phyloP scores from a whole-genome alignment of 1,140 invertebrate species.

The Cydia pomonella region DNA sequence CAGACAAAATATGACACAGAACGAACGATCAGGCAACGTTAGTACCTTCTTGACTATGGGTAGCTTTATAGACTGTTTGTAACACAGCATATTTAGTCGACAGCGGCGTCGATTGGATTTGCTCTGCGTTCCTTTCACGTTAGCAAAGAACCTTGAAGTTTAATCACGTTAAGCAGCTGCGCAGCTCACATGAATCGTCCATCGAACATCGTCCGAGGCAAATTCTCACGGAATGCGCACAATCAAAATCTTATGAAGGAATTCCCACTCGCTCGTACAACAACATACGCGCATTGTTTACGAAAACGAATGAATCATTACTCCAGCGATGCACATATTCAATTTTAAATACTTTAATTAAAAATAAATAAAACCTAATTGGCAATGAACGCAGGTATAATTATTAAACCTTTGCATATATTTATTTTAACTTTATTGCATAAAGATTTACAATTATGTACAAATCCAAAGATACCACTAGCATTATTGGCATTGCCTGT shows the following conservation, averaged over 20 bases:
- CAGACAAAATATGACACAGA: not conserved
- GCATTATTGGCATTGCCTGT: too few species aligned
- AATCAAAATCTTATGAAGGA: slow-evolving; percentile 49
- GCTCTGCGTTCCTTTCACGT: slow-evolving; percentile 56
- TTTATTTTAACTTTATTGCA: too few species aligned
- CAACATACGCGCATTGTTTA: slow-evolving; percentile 39
- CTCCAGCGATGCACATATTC: not conserved
- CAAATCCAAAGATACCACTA: too few species aligned
- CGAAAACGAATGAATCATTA: slow-evolving; percentile 20
- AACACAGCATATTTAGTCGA: slow-evolving; percentile 20
- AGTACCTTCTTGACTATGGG: not conserved
- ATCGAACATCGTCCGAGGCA: slow-evolving; percentile 47
- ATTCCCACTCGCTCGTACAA: slow-evolving; percentile 41
- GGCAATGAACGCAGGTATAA: not conserved
- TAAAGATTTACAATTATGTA: too few species aligned
- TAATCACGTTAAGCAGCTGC: slow-evolving; percentile 60
- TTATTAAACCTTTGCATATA: too few species aligned
- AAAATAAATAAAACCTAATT: slow-evolving; percentile 2
- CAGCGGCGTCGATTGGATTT: slow-evolving; percentile 25
- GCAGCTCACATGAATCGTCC: slow-evolving; percentile 44
- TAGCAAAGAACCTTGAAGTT: slow-evolving; percentile 57
- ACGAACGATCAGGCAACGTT: not conserved
- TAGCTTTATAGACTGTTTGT: not conserved
- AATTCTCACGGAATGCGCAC: slow-evolving; percentile 60
- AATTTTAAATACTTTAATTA: not conserved